Evolutionary conservation across 2,888 invertebrate genomes (phyloP), one percentile per base, ranked within the genome.

Genomic region (Chloroclysta siterata): DNA sequence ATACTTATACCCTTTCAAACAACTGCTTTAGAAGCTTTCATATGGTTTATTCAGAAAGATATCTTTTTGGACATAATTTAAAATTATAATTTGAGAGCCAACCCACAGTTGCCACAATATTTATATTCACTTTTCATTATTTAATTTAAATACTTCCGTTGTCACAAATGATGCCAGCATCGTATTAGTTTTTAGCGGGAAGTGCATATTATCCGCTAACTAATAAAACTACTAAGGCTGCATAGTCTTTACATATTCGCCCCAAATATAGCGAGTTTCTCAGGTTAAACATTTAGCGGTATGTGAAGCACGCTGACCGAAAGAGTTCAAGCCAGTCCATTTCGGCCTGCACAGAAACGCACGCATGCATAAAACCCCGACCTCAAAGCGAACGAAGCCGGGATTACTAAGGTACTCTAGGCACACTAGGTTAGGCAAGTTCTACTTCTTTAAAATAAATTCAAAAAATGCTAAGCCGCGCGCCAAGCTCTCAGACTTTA

Each of bases 391-490:
- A 54, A 28, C 46, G 50, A 5, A 51, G n/a, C 51, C n/a, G 50
- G 53, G 39, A 54, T 52, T 52, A 36, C 52, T 28, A 11, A 22
- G 58, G 51, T 8, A 44, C 44, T 44, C 44, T 8, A 8, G 44
- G 4, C 44, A 44, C 15, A 17, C 15, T 44, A n/a, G 15, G 15
- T 44, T 44, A 44, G 44, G 44, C 28, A 46, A 13, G 14, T 52
- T n/a, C 39, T 28, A 39, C 44, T 44, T 44, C 63, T 64, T 56
- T 39, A 55, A 59, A 56, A 60, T 60, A 57, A 65, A 65, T 53
- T 56, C 64, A 42, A 33, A 42, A 50, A 55, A 48, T 17, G 7
- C 44, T 14, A 41, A 36, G 50, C 58, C 54, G 50, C 44, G 57
- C 53, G 22, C 13, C 54, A 52, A 46, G 50, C 46, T 55, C 53